Base-by-base conservation (phyloP, 1,140 invertebrate genomes). In the Cherax quadricarinatus region DNA sequence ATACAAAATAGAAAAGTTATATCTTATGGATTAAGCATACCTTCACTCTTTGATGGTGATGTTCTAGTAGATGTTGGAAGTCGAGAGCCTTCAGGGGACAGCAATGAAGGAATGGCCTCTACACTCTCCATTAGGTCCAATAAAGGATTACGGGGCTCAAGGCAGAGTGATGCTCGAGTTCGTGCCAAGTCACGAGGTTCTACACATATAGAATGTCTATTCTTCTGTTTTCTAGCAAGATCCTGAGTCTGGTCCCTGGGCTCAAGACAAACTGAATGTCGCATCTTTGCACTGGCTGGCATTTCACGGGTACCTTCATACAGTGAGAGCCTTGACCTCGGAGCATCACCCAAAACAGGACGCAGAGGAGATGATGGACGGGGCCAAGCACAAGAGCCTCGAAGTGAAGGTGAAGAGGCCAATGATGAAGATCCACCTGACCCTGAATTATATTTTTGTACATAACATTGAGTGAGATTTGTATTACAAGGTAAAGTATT, bases 81-180 rank as follows among this genome's bases (percentile, higher is more conserved):
- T 18, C 24, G 89, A n/a, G n/a, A 48, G 5, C 41, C 81, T 14
- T 91, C 89, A 41, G 85, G 89, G 0, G 83, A 66, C 7, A 91
- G 48, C 48, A 91, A 60, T 60, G 89, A 78, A 4, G 89, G 89
- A 70, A 91, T 91, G 49, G 89, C 89, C 57, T 91, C 89, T n/a
- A 91, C 89, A 80, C 89, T 91, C 60, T 91, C 89, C 89, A 91
- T 91, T 48, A 91, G 78, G 73, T 91, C 89, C 73, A 91, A 41
- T 21, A 91, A 70, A 9, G 89, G 89, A 30, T 91, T 91, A 30
- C 89, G 89, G 51, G 89, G 89, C 84, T 91, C 89, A 6, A 91
- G 75, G 84, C 89, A 91, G 5, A 91, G 89, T n/a, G 89, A 91
- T 66, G 89, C 89, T 18, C 89, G 83, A 14, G 89, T 91, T 66